phyloP scores from a whole-genome alignment of 2,888 invertebrate genomes.

The Helleia helle region DNA sequence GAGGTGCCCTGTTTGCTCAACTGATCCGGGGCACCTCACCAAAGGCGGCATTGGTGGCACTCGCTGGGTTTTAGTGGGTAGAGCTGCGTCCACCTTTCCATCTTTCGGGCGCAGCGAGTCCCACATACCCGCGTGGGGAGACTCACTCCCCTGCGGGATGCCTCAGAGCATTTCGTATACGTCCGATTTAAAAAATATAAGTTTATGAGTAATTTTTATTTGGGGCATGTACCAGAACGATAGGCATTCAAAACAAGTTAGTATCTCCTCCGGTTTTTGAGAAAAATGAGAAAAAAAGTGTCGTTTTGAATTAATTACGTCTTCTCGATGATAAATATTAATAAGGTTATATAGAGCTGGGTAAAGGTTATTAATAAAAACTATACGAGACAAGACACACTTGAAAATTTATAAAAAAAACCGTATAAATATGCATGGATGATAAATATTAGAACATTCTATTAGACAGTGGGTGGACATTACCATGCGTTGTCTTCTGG shows the following conservation, averaged over 20 bases:
- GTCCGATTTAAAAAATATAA: no score
- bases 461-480: neutral
- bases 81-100: no score
- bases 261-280: neutral
- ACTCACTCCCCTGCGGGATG: no score
- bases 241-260: neutral
- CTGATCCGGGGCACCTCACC: no score
- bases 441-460: neutral
- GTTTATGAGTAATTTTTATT: no score
- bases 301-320: neutral
- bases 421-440: slow-evolving; percentile 4
- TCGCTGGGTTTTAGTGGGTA: no score
- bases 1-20: no score
- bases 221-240: no score
- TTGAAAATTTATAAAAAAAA: neutral
- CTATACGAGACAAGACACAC: neutral
- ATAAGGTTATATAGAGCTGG: neutral
- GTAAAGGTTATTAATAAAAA: slow-evolving; percentile 7
- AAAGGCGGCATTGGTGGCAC: no score
- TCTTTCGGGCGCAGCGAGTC: no score
- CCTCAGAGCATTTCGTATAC: no score
- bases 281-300: slow-evolving; percentile 2
- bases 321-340: slow-evolving; percentile 1
- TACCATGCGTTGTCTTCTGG: slow-evolving; percentile 4
- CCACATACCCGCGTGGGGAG: no score